phyloP scores from a whole-genome alignment of 2,797 vertebrate species.

The Enteromius argenteus region DNA sequence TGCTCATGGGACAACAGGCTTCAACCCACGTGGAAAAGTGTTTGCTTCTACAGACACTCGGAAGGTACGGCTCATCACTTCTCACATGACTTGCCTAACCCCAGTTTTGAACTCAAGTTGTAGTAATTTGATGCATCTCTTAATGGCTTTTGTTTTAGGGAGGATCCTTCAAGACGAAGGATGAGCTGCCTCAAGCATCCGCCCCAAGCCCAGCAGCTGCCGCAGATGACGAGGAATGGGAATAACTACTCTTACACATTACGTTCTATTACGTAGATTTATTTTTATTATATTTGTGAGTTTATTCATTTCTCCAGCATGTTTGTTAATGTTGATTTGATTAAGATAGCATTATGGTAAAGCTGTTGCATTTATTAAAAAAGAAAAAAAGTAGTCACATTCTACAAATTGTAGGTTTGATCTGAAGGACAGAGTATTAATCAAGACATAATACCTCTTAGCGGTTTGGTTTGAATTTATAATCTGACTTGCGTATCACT shows the following conservation, averaged over 20 bases:
- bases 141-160: slow-evolving; percentile 33
- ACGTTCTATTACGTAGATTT: slow-evolving; percentile 2
- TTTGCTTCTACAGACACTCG: slow-evolving; percentile 79
- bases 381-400: neutral
- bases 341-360: neutral
- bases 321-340: neutral
- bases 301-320: neutral
- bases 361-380: slow-evolving; percentile 3
- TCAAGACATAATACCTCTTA: slow-evolving; percentile 35
- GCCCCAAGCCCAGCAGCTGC: neutral
- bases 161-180: slow-evolving; percentile 47
- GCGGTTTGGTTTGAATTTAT: slow-evolving; percentile 10
- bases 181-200: neutral
- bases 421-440: slow-evolving; percentile 18
- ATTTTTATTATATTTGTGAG: slow-evolving; percentile 17
- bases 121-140: neutral
- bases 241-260: slow-evolving; percentile 40
- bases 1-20: slow-evolving; percentile 59
- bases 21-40: slow-evolving; percentile 64
- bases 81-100: neutral
- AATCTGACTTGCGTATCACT: slow-evolving; percentile 7
- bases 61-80: slow-evolving; percentile 77
- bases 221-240: slow-evolving; percentile 67
- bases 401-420: slow-evolving; percentile 17
- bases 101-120: neutral